Evolutionary conservation across 2,797 vertebrate genomes (phyloP).

Genomic region (Buceros bicornis): DNA sequence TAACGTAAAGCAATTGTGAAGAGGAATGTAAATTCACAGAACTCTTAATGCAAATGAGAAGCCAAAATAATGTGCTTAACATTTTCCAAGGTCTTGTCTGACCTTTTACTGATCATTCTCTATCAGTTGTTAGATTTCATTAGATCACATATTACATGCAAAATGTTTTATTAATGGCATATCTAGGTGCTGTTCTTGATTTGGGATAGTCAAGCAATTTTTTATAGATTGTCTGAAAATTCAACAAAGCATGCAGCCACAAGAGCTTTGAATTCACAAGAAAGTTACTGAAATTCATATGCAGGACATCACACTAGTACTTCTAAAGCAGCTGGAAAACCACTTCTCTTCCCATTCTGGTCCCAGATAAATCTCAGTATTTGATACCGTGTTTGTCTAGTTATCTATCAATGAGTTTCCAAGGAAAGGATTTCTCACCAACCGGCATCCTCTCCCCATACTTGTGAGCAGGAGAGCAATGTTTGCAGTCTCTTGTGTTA

Average conservation of each 20-base stretch:
- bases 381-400: neutral
- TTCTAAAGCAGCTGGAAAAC: neutral
- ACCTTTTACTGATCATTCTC: conserved; percentile 37
- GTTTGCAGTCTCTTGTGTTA: neutral
- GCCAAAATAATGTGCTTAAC: neutral
- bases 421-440: neutral
- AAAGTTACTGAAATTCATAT: neutral
- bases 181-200: neutral
- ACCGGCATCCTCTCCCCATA: neutral
- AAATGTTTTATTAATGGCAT: conserved; percentile 46
- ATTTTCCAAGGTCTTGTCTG: conserved; percentile 23
- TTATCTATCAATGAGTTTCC: neutral
- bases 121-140: neutral
- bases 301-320: neutral
- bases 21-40: neutral
- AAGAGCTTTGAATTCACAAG: neutral
- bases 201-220: neutral
- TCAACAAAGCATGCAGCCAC: neutral
- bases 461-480: neutral
- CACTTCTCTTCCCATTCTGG: neutral
- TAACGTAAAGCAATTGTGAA: neutral
- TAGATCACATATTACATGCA: neutral
- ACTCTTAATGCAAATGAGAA: conserved; percentile 32
- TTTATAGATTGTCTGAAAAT: neutral
- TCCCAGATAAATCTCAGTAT: neutral